Evolutionary conservation across 2,113 vertebrate genomes (phyloP), one percentile per base, ranked within the genome.

Genomic region (Corythaeola cristata): DNA sequence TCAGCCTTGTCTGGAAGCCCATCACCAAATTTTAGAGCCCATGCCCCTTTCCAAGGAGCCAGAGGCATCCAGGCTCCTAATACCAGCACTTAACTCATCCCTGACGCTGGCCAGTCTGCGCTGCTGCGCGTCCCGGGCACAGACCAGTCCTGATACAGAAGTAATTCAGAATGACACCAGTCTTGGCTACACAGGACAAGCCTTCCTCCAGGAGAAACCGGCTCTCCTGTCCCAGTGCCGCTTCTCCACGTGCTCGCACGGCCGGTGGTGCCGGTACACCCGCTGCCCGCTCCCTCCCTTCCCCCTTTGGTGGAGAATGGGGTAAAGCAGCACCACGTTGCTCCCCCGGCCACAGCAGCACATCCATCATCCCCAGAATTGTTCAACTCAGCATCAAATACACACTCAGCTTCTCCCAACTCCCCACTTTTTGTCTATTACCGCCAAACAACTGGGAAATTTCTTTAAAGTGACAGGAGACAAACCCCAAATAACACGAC

Each of bases 231-330:
- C 37, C 20, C 33, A 50, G 50, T 2, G 3, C 30, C 33, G 3
- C 22, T 32, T 33, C 47, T 35, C 63, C 49, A 7, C 0, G 1
- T 2, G 0, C 39, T 39, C 27, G 3, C 15, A 15, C 12, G 41
- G 41, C 41, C 41, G 10, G 41, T 44, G 41, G 41, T 44, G 41
- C 41, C 41, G 13, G 41, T 44, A 44, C 41, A 44, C 41, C 41
- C 41, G 14, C 41, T 44, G 41, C 41, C 41, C 41, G 13, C 41
- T 44, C 41, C 41, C 41, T 44, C 41, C 41, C 12, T 44, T 44
- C 12, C 41, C 41, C 14, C 41, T 44, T 44, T 14, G 12, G 12
- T 12, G 13, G 41, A 44, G 41, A 44, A 44, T 44, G 10, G 41
- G 33, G 37, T 5, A 24, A 23, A 45, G 53, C 5, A 22, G 44